Base-by-base conservation (phyloP, 2,113 vertebrate species). In the Semnornis frantzii region DNA sequence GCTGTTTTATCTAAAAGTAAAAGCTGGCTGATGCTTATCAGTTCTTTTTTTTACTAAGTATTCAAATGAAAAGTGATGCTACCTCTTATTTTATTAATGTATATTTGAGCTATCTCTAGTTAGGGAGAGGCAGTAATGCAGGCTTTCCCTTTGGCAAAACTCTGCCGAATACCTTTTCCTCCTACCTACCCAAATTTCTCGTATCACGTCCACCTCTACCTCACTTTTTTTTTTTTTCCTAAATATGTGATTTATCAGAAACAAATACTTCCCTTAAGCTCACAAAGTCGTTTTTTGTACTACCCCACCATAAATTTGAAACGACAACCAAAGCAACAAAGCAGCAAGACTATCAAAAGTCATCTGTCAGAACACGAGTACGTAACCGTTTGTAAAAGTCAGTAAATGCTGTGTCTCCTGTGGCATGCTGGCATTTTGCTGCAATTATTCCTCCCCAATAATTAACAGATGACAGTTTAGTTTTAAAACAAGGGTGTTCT, bases 401-500 rank as follows among this genome's bases (percentile, higher is more conserved):
- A 93, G 85, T 44, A 90, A 33, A 92, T 17, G 54, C 50, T 30
- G 16, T n/a, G 76, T 77, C 57, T 95, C 79, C 27, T 64, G 58
- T 18, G 8, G 82, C 48, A 85, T 3, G 15, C 37, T 84, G 24
- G 73, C 24, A 66, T 92, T 91, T 82, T 54, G 30, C n/a, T 77
- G 68, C 7, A 78, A 68, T 72, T 71, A 52, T 54, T 96, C 90
- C 87, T 93, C 74, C 84, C 77, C 87, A 91, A 8, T 69, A 74
- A 91, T 93, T 68, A 93, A 75, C 37, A 94, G 66, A 78, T 48
- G 60, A 62, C 9, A 23, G 82, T 95, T 97, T 84, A 71, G 93
- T 96, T 97, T 96, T 94, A 80, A 82, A 95, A 95, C 62, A 97
- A 97, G 91, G 78, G 76, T 81, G 91, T 89, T 94, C 95, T 90